Evolutionary conservation across 2,113 vertebrate genomes (phyloP).

Genomic region (Cyprinodon tularosa): DNA sequence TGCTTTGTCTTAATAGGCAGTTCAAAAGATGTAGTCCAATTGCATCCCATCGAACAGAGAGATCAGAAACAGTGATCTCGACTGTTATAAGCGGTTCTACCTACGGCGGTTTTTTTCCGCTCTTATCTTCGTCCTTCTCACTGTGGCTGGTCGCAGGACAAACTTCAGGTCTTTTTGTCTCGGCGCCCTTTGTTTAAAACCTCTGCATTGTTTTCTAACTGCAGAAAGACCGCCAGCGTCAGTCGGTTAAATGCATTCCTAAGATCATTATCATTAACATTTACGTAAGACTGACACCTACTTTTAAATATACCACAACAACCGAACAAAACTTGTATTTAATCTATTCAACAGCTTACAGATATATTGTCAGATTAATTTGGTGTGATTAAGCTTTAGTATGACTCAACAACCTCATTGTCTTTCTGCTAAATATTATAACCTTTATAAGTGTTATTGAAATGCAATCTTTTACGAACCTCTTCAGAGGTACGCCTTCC

Average conservation of each 20-base stretch:
- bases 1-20: background rate
- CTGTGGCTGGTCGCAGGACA: background rate
- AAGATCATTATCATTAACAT: background rate
- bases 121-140: background rate
- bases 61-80: background rate
- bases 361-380: background rate
- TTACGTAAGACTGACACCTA: background rate
- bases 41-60: background rate
- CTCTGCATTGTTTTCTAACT: background rate
- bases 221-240: background rate
- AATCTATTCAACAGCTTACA: background rate
- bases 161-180: background rate
- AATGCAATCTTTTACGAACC: background rate
- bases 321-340: background rate
- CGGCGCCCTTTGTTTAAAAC: background rate
- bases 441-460: background rate
- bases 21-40: background rate
- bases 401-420: background rate
- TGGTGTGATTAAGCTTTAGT: background rate
- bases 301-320: no score
- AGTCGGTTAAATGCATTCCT: background rate
- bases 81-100: background rate
- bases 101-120: background rate
- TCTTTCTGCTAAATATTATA: background rate
- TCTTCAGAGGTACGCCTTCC: background rate